phyloP scores from a whole-genome alignment of 2,113 vertebrate genomes.

The Daphoenositta chrysoptera region DNA sequence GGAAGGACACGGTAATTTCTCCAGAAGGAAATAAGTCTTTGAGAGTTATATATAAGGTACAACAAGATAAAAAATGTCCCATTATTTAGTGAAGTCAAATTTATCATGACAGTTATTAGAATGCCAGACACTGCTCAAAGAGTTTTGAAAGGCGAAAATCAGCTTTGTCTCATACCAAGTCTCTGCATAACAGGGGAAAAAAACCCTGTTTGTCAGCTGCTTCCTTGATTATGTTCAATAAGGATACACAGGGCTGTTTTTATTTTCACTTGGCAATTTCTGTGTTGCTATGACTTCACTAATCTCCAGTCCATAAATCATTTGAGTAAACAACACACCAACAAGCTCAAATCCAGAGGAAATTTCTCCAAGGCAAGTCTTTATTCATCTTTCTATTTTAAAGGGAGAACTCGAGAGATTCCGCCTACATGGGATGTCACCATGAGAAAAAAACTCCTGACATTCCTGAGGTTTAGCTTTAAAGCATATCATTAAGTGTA shows the following conservation, averaged over 20 bases:
- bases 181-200: background rate
- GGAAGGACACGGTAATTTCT: background rate
- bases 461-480: conserved; percentile 34
- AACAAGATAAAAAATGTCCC: background rate
- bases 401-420: conserved; percentile 23
- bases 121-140: background rate
- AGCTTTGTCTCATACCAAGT: background rate
- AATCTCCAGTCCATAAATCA: conserved; percentile 64
- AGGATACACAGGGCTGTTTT: conserved; percentile 28
- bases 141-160: background rate
- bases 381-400: conserved; percentile 50
- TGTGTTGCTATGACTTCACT: conserved; percentile 55
- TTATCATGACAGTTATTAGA: background rate
- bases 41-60: background rate
- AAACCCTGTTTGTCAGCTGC: conserved; percentile 19
- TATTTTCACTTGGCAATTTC: conserved; percentile 62
- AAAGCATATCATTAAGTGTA: conserved; percentile 29
- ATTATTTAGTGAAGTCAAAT: background rate
- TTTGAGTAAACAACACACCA: conserved; percentile 65
- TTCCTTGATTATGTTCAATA: conserved; percentile 34
- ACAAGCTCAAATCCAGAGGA: conserved; percentile 44
- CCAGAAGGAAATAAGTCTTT: background rate
- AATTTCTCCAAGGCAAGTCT: conserved; percentile 52
- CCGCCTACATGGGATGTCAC: conserved; percentile 29
- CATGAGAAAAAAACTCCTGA: conserved; percentile 43